A percentile compares a stretch with the other conserved stretches of the same genome.
phyloP scores from a whole-genome alignment of 2,113 vertebrate genomes.

The Gnathonemus longibarbis region DNA sequence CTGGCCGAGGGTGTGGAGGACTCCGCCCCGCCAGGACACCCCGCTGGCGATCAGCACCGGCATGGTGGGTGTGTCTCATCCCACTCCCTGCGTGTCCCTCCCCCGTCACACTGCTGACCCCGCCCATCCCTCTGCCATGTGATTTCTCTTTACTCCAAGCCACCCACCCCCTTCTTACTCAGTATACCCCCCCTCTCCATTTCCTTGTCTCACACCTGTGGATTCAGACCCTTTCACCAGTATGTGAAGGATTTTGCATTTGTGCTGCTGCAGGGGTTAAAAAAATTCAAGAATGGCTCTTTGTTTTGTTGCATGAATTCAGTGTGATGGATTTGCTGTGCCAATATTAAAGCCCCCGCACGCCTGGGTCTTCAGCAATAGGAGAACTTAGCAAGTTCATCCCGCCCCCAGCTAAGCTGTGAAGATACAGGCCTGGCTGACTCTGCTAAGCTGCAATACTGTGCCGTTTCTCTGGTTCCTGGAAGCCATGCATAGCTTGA shows the following conservation, averaged over 20 bases:
- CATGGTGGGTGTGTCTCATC: constrained; percentile 65
- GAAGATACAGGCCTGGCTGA: background rate
- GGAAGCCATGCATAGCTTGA: background rate
- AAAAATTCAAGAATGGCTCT: background rate
- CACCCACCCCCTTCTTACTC: background rate
- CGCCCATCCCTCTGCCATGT: background rate
- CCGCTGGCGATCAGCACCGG: constrained; percentile 62
- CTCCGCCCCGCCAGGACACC: constrained; percentile 56
- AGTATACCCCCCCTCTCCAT: background rate
- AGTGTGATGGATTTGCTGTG: background rate
- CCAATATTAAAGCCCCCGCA: background rate
- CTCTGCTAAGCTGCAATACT: background rate
- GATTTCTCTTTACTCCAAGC: background rate
- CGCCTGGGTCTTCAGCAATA: background rate
- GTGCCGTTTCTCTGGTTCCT: background rate
- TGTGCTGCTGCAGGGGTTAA: background rate
- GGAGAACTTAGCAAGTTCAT: background rate
- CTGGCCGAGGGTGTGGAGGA: constrained; percentile 64
- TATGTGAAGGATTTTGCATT: background rate
- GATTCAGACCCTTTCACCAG: background rate
- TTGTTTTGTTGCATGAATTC: background rate
- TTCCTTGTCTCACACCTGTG: background rate
- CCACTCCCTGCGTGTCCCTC: constrained; percentile 9
- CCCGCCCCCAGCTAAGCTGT: background rate
- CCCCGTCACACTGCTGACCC: background rate